phyloP scores from a whole-genome alignment of 1,140 invertebrate species.

The Mamestra configurata region DNA sequence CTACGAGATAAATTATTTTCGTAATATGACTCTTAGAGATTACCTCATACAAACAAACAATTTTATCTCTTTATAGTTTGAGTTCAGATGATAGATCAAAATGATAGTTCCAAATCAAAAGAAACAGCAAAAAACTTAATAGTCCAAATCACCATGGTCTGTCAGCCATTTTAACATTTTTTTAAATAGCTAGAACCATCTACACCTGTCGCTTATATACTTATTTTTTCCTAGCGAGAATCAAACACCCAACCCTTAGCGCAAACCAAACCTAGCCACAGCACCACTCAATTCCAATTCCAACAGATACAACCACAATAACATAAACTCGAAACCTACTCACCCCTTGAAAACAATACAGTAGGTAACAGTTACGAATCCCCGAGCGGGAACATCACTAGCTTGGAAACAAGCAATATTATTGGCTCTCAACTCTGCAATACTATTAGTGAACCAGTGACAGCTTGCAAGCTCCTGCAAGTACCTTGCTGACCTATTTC shows the following conservation, averaged over 20 bases:
- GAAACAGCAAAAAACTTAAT: too few relatives aligned
- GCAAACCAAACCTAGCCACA: not conserved
- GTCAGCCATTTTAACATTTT: too few relatives aligned
- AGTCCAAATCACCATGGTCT: too few relatives aligned
- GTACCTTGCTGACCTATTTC: slow-evolving; percentile 19
- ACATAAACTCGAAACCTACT: not conserved
- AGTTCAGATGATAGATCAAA: too few relatives aligned
- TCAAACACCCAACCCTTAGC: not conserved
- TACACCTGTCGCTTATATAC: too few relatives aligned
- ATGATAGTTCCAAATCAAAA: too few relatives aligned
- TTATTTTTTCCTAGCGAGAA: too few relatives aligned
- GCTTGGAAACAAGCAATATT: slow-evolving; percentile 8
- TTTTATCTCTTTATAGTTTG: too few relatives aligned
- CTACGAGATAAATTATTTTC: too few relatives aligned
- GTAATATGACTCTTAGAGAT: too few relatives aligned
- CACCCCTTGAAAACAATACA: slow-evolving; percentile 5
- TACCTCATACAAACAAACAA: too few relatives aligned
- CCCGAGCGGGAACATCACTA: not conserved
- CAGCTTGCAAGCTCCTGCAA: not conserved
- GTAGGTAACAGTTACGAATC: not conserved
- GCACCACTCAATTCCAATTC: not conserved
- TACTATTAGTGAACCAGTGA: slow-evolving; percentile 17
- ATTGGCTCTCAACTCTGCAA: not conserved
- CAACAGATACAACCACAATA: not conserved
- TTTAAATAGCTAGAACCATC: too few relatives aligned